Evolutionary conservation across 2,888 invertebrate genomes (phyloP), one percentile per base, ranked within the genome.

Genomic region (Penaeus monodon): DNA sequence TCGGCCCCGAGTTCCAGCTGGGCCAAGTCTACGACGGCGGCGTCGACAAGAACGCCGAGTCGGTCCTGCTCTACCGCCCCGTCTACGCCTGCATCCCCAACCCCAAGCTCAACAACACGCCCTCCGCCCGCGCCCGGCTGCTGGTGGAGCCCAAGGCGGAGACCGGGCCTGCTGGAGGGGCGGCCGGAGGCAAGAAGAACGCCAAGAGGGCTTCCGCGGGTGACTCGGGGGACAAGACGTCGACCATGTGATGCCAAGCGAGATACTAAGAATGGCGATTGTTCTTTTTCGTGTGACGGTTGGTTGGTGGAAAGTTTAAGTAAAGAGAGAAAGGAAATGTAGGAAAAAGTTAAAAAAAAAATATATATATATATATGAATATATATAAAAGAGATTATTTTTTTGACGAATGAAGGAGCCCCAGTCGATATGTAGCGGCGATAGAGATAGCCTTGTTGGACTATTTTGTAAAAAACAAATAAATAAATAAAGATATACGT

Each of bases 11-110:
- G 92, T 96, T 96, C 92, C 94, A 96, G 84, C 92, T 96, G 81
- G 96, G 96, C 2, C 95, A 96, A 92, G 96, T 96, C 8, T 96
- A 96, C 92, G 95, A 95, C 92, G 95, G 95, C 29, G 94, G 94
- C 44, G 94, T 94, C 84, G 92, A 92, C 14, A 94, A 94, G 89
- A 70, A 79, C 44, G 84, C 84, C 17, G 89, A 89, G 64, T 92
- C 92, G n/a, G 93, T 95, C 65, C 94, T 95, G 78, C 93, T 96
- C 78, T 96, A 95, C 92, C 93, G 95, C 89, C 95, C 95, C 7
- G 94, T 95, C 68, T 95, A 95, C 92, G 91, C 92, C 22, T 91
- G 91, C 83, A 88, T 90, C 8, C 89, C 89, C 73, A 89, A 88
- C 74, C 65, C 85, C 20, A 88, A 88, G 74, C 29, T 87, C 76